Evolutionary conservation across 2,797 vertebrate genomes (phyloP), one percentile per base, ranked within the genome.

Genomic region (Sebastolobus altivelis): DNA sequence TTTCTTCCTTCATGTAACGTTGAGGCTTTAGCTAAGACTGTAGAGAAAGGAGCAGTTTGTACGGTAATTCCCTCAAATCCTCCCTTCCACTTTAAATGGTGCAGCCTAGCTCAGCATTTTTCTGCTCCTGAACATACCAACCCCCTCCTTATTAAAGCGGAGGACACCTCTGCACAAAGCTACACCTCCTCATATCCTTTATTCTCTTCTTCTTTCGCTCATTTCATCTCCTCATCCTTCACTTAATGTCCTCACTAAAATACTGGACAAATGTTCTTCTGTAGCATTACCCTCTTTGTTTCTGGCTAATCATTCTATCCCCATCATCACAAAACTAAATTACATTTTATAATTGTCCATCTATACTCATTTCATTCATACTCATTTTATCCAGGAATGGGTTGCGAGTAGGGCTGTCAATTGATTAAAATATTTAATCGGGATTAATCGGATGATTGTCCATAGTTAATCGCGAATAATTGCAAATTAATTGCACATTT

Each of bases 41-140:
- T 4, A 27, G 77, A 77, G 62, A 70, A 62, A 72, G 63, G 66
- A 82, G 74, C 65, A 14, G 59, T 83, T 87, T 86, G 75, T 35
- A 55, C 71, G 4, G 38, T 83, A 89, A 90, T 80, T 82, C 76
- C 69, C 46, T 85, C 60, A 85, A 89, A 90, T 88, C 85, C 82
- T 59, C 69, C 49, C 65, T 63, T 62, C 60, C 35, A 75, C 56
- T 82, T 40, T 60, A 70, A 84, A 75, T 35, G 75, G 55, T 6
- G 54, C 49, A 62, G 79, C 68, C 49, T 3, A 20, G 40, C 71
- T 80, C 81, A 89, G 86, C 89, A 83, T 79, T 71, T 81, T 77
- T 58, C n/a, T 31, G 31, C 70, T 75, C 52, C 31, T 79, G 40
- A 61, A 61, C 68, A 71, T 5, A 67, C 71, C 74, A 81, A 60